Conservation (phyloP, 2,113 vertebrate species). For the Dunckerocampus dactyliophorus region DNA sequence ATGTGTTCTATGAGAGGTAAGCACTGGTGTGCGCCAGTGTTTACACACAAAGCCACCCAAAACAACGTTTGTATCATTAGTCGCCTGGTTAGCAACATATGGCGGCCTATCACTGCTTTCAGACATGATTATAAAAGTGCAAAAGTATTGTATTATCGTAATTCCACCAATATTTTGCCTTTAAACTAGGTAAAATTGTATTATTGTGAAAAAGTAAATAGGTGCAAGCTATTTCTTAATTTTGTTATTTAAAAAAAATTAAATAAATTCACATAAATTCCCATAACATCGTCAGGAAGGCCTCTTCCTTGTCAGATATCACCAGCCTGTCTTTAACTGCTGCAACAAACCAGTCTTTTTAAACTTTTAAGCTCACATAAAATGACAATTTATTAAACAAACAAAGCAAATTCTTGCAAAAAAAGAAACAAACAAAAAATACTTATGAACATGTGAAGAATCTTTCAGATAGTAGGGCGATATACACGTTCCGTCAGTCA, state of each 20-base stretch:
- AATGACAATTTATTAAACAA: slow-evolving; percentile 99
- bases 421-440: slow-evolving; percentile 50
- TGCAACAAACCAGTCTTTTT: slow-evolving; percentile 80
- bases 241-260: no score
- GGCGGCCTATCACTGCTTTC: no score
- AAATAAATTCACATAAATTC: no score
- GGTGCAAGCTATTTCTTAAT: no score
- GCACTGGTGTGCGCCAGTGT: slow-evolving; percentile 51
- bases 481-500: slow-evolving; percentile 86
- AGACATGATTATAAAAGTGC: no score
- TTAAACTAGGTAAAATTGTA: no score
- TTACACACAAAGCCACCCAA: slow-evolving; percentile 61
- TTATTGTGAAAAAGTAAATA: no score
- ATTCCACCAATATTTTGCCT: no score
- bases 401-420: slow-evolving; percentile 90
- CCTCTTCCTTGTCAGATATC: slow-evolving; percentile 16
- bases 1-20: slow-evolving; percentile 61
- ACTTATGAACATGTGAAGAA: slow-evolving; percentile 86
- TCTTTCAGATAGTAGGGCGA: slow-evolving; percentile 87
- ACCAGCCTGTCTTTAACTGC: slow-evolving; percentile 22
- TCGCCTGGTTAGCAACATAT: no score
- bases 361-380: slow-evolving; percentile 81
- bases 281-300: no score
- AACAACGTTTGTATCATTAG: slow-evolving; percentile 38
- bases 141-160: no score